phyloP scores from a whole-genome alignment of 2,113 vertebrate species.

The Picathartes gymnocephalus region DNA sequence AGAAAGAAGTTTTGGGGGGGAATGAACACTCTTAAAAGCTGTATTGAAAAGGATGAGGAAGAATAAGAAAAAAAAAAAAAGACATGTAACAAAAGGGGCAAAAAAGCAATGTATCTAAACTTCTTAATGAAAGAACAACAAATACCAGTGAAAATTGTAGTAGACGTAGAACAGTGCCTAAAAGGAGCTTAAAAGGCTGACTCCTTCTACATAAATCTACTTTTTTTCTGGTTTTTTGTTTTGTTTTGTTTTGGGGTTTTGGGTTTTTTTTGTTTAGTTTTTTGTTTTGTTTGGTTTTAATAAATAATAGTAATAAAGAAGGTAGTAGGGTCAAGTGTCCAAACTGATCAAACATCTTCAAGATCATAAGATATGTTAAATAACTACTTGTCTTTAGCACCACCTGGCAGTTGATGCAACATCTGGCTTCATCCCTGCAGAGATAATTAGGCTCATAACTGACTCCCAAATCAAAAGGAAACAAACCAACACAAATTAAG shows the following conservation, averaged over 20 bases:
- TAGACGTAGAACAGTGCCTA: neutral
- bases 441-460: constrained; percentile 13
- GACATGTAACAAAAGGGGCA: accelerated
- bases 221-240: neutral
- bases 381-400: constrained; percentile 1
- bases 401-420: constrained; percentile 24
- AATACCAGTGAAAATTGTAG: neutral
- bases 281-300: neutral
- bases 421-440: constrained; percentile 33
- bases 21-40: neutral
- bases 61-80: neutral
- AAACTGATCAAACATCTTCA: constrained; percentile 40
- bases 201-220: neutral
- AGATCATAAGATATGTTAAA: neutral
- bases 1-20: neutral
- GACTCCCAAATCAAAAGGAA: neutral
- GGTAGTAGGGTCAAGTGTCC: neutral
- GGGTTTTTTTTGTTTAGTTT: neutral
- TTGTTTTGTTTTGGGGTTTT: neutral
- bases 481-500: constrained; percentile 30
- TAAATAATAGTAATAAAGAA: neutral
- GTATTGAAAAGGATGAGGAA: neutral
- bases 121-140: neutral
- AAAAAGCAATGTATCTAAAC: neutral
- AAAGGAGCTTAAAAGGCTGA: neutral